Evolutionary conservation across 1,140 invertebrate genomes (phyloP).

Genomic region (Drosophila subpulchrella): DNA sequence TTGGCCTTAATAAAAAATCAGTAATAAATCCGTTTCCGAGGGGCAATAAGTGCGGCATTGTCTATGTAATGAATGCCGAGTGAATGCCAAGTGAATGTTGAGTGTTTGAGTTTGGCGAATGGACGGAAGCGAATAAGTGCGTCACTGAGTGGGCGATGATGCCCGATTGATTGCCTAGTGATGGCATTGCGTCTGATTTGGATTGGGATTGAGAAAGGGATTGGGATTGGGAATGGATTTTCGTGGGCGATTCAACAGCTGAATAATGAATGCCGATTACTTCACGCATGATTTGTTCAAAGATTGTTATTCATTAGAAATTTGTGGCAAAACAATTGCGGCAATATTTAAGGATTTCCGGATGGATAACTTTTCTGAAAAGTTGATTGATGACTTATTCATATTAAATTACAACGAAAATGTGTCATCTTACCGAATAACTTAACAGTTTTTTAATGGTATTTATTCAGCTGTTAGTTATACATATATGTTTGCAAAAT

Average conservation of each 20-base stretch:
- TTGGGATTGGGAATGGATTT: no score
- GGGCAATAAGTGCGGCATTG: slow-evolving; percentile 22
- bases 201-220: slow-evolving; percentile 3
- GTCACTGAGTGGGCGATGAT: slow-evolving; percentile 23
- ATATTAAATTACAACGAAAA: not conserved
- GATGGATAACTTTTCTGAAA: not conserved
- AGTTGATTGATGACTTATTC: slow-evolving; percentile 4
- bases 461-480: no score
- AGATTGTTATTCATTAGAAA: slow-evolving; percentile 1
- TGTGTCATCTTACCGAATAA: no score
- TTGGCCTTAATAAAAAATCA: slow-evolving; percentile 35
- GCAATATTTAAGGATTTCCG: slow-evolving; percentile 3
- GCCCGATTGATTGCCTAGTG: slow-evolving; percentile 40
- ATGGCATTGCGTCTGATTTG: slow-evolving; percentile 4
- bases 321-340: slow-evolving; percentile 1
- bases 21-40: slow-evolving; percentile 30
- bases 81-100: slow-evolving; percentile 36
- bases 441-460: no score
- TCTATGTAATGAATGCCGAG: slow-evolving; percentile 22
- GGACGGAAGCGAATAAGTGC: slow-evolving; percentile 14
- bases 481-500: no score
- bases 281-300: slow-evolving; percentile 9
- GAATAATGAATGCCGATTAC: slow-evolving; percentile 14
- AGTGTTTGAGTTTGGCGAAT: slow-evolving; percentile 24
- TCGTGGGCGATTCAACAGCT: slow-evolving; percentile 6